These are phyloP conservation scores for Alethe diademata DNA, from an alignment of 2,113 vertebrate genomes.

Conservation along the genomic window DNA sequence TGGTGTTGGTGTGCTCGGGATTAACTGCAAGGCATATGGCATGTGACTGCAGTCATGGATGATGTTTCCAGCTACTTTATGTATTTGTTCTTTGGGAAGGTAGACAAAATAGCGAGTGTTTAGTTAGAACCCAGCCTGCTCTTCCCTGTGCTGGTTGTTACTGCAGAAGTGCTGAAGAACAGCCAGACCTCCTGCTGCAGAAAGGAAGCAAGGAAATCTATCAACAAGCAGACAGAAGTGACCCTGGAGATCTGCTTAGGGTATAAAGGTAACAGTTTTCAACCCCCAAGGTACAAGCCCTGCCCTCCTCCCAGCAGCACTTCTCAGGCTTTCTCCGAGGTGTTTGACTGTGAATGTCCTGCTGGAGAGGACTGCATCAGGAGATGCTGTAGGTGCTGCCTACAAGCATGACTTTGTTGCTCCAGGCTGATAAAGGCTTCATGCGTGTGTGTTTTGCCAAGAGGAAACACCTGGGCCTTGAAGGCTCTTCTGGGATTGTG, in stretches of 20 bases:
- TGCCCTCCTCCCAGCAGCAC: neutral
- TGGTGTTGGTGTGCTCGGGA: neutral
- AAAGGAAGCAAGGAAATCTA: neutral
- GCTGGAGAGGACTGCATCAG: neutral
- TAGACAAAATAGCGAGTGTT: neutral
- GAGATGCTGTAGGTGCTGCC: neutral
- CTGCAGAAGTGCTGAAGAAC: neutral
- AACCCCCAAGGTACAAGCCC: neutral
- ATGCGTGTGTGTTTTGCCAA: neutral
- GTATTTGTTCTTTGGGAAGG: conserved; percentile 18
- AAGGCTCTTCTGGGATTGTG: neutral
- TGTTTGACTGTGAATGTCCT: too few species aligned
- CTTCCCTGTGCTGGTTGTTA: neutral
- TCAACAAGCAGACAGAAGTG: neutral
- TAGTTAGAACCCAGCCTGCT: neutral
- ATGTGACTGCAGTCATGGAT: neutral
- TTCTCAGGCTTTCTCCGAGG: neutral
- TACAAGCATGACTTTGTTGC: neutral
- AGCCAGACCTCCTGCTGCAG: neutral
- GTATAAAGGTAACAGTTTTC: neutral
- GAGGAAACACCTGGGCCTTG: neutral
- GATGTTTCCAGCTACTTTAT: neutral
- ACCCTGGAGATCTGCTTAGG: neutral
- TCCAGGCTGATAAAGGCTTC: neutral
- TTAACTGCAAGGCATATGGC: neutral